Base-by-base conservation (phyloP, 2,888 invertebrate species). In the Pherbina coryleti region DNA sequence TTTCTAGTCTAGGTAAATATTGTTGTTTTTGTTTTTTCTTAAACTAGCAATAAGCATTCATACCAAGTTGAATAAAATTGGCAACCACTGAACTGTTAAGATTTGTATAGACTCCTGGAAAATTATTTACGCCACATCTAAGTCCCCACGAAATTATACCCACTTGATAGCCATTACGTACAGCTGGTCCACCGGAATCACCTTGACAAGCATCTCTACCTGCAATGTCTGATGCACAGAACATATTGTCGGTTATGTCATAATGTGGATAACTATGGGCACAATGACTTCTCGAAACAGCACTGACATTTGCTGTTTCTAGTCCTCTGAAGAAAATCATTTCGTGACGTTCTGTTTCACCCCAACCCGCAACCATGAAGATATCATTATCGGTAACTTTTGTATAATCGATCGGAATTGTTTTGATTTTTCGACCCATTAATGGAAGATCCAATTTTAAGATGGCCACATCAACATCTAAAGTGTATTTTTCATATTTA, bases 81-180 rank as follows among this genome's bases (percentile, higher is more conserved):
- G 11, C 11, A 53, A 37, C 17, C 17, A 25, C 25, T 8, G 60
- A 19, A 22, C 37, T 28, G 17, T 22, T 82, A 25, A 95, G 94
- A 78, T 94, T 90, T 0, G 94, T 92, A 87, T 96, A 96, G 3
- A 96, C 95, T 0, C 96, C 96, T 0, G 96, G 95, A 83, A 92
- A 92, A 81, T 93, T 92, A 0, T 93, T 91, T 83, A 82, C 81
- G 28, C 85, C 89, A 66, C 88, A 89, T 0, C 84, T 83, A 31
- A 82, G 75, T 25, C 88, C 88, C 79, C 83, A 89, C 0, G 95
- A 95, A 0, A 95, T 95, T 5, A 96, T 91, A n/a, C 95, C 95
- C 92, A 88, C 81, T 83, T 89, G 82, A 69, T 85, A 77, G 3
- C 85, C 85, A 3, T 80, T 81, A 72, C 77, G 83, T 9, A 85